A percentile compares a stretch with the other conserved stretches of the same genome.
Evolutionary conservation across 2,888 invertebrate species (phyloP).

Genomic region (Morpho deidamia): DNA sequence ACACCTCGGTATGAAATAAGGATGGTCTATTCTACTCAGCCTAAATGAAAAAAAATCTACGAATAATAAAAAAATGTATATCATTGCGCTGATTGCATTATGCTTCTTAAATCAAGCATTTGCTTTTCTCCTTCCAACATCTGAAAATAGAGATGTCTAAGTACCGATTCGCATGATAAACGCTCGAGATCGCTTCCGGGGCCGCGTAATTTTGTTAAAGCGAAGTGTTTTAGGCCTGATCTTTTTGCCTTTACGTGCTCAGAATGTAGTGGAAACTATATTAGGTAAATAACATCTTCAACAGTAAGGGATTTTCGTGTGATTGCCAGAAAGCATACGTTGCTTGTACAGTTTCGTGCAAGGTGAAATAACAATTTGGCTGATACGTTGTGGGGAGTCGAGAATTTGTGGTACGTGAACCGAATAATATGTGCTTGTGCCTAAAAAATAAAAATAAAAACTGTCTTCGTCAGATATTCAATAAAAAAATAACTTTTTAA

Average conservation of each 20-base stretch:
- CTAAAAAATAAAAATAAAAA: conserved; percentile 6
- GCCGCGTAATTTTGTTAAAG: conserved; percentile 19
- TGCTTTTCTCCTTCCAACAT: too few species aligned
- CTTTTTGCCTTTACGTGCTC: conserved; percentile 17
- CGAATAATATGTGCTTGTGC: conserved; percentile 32
- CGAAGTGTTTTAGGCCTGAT: conserved; percentile 19
- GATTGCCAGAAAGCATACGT: conserved; percentile 38
- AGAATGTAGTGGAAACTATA: conserved; percentile 13
- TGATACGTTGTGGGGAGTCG: conserved; percentile 44
- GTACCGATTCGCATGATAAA: conserved; percentile 5
- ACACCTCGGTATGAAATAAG: too few species aligned
- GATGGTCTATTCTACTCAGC: too few species aligned
- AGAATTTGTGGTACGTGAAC: conserved; percentile 56
- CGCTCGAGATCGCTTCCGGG: background rate
- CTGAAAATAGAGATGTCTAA: too few species aligned
- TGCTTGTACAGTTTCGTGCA: conserved; percentile 15
- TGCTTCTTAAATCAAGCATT: too few species aligned
- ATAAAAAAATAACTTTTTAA: too few species aligned
- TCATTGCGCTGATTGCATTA: too few species aligned
- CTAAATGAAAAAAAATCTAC: too few species aligned
- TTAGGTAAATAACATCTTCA: conserved; percentile 57
- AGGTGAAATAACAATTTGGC: conserved; percentile 44
- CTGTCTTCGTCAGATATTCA: too few species aligned
- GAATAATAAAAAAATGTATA: too few species aligned
- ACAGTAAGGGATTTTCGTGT: conserved; percentile 43